These are phyloP conservation scores for Stenodema calcarata DNA, from an alignment of 2,888 invertebrate genomes.

Conservation along the genomic window DNA sequence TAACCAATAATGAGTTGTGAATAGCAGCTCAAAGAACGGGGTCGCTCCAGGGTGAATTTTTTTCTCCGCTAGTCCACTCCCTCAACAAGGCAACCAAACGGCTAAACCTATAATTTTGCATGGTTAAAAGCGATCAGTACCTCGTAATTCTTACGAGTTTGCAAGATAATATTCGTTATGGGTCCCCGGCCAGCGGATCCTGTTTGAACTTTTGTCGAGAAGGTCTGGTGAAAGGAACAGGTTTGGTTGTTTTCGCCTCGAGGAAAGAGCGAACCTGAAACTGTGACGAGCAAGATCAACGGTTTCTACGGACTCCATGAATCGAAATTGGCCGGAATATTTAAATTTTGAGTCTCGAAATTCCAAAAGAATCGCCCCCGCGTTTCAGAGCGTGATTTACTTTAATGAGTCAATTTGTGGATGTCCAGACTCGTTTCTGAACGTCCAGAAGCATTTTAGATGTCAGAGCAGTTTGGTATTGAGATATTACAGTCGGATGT, in stretches of 20 bases:
- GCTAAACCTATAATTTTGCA: background rate
- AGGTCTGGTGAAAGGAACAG: constrained; percentile 21
- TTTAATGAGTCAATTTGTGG: no score
- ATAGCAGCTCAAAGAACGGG: background rate
- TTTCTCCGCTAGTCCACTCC: background rate
- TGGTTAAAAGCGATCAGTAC: background rate
- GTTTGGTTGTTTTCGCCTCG: background rate
- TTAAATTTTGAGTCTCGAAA: background rate
- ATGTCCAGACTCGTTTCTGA: no score
- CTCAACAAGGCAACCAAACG: background rate
- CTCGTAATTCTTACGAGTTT: background rate
- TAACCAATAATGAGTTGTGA: no score
- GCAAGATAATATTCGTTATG: background rate
- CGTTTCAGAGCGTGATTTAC: no score
- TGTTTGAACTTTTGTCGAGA: constrained; percentile 13
- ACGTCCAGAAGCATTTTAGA: no score
- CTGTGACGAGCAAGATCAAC: background rate
- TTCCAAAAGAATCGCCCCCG: background rate
- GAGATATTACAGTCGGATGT: no score
- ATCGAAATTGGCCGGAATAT: background rate
- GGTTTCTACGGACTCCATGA: background rate
- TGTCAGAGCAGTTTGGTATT: no score
- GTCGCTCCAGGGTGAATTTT: background rate
- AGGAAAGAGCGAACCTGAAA: background rate
- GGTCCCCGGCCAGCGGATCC: background rate